Conservation (phyloP, 1,140 invertebrate genomes). For the Dreissena polymorpha region DNA sequence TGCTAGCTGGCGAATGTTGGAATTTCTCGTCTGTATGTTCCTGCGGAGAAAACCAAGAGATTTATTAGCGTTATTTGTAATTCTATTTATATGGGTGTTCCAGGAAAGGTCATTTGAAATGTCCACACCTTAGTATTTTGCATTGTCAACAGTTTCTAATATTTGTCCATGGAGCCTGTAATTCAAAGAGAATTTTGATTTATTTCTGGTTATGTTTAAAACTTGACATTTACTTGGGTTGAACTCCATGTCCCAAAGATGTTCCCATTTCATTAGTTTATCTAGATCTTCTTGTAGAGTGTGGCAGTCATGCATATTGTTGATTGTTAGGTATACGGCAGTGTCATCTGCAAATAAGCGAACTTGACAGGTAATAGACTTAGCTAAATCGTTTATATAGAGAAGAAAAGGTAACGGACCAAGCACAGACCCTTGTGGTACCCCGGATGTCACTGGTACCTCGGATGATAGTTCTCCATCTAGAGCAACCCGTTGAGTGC, state of each 20-base stretch:
- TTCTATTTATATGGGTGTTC: slow-evolving; percentile 19
- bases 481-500: no score
- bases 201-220: not conserved
- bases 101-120: slow-evolving; percentile 7
- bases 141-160: not conserved
- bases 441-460: no score
- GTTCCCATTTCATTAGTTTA: not conserved
- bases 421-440: no score
- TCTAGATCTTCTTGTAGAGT: not conserved
- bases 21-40: no score
- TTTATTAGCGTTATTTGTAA: not conserved
- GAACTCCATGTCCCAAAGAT: not conserved
- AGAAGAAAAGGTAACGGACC: no score
- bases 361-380: no score
- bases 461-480: no score
- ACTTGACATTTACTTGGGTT: not conserved
- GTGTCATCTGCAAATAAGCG: no score
- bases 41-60: no score
- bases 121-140: not conserved
- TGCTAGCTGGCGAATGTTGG: slow-evolving; percentile 11
- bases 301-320: not conserved
- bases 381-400: no score
- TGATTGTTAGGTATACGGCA: not conserved
- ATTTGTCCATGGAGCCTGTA: not conserved
- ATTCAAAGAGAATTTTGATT: not conserved